A percentile compares a stretch with the other conserved stretches of the same genome.
Evolutionary conservation across 1,140 invertebrate species (phyloP).

Genomic region (Drosophila grimshawi): DNA sequence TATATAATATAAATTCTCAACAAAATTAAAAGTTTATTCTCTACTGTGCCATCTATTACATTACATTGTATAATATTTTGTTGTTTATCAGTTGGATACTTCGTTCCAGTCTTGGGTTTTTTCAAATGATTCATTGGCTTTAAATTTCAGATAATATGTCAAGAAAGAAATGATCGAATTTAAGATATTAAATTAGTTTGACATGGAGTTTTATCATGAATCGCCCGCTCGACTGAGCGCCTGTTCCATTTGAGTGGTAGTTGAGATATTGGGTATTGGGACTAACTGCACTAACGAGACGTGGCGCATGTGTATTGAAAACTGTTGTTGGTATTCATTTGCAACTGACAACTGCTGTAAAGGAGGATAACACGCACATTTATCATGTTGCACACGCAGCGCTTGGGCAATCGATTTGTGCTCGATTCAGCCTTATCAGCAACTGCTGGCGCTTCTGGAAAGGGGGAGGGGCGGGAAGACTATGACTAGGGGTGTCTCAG

Average conservation of each 20-base stretch:
- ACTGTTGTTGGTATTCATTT: conserved; percentile 54
- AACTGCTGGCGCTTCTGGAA: conserved; percentile 20
- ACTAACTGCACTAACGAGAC: conserved; percentile 17
- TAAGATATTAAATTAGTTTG: conserved; percentile 10
- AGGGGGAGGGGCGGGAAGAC: conserved; percentile 4
- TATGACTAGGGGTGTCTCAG: conserved; percentile 16
- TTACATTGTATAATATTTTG: no score
- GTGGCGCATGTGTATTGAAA: conserved; percentile 27
- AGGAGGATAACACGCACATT: conserved; percentile 72
- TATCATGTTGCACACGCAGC: conserved; percentile 66
- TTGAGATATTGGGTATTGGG: neutral
- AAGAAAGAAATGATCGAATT: neutral
- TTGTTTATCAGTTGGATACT: neutral
- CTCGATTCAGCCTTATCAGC: conserved; percentile 75
- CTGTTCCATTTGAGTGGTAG: conserved; percentile 22
- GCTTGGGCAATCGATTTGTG: conserved; percentile 71
- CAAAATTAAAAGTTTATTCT: no score
- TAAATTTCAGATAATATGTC: neutral
- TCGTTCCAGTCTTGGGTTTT: neutral
- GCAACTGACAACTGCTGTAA: conserved; percentile 71
- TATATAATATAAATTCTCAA: no score
- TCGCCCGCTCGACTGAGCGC: neutral
- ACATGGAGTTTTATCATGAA: conserved; percentile 19
- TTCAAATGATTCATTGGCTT: neutral
- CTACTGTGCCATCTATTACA: no score